Conservation (phyloP, 2,113 vertebrate genomes). For the Hiodon tergisus region DNA sequence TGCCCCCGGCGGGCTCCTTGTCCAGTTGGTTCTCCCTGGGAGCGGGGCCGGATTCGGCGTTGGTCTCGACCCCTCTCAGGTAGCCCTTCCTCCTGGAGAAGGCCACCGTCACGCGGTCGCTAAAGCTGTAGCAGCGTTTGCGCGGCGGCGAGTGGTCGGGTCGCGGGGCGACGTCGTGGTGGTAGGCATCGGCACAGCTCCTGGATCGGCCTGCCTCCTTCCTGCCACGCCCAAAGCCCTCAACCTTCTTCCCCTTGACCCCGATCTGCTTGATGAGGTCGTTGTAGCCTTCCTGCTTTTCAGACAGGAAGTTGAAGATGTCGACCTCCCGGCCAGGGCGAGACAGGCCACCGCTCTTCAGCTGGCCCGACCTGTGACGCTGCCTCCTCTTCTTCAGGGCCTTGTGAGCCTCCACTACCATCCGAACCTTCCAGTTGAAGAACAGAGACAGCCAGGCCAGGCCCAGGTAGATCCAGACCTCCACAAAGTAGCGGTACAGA, state of each 20-base stretch:
- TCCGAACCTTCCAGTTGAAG: constrained; percentile 97
- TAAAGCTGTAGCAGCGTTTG: constrained; percentile 54
- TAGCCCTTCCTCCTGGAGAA: constrained; percentile 48
- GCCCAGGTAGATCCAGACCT: constrained; percentile 95
- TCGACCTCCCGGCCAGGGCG: constrained; percentile 60
- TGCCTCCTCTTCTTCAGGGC: constrained; percentile 86
- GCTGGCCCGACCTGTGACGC: constrained; percentile 63
- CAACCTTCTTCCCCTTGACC: constrained; percentile 38
- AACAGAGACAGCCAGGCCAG: constrained; percentile 95
- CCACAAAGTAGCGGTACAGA: constrained; percentile 82
- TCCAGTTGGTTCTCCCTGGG: constrained; percentile 57
- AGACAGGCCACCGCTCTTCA: constrained; percentile 51
- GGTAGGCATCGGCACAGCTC: constrained; percentile 60
- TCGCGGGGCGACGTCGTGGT: constrained; percentile 43
- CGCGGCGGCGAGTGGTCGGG: constrained; percentile 55
- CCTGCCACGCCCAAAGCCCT: constrained; percentile 50
- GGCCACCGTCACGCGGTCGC: constrained; percentile 64
- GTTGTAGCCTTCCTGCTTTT: constrained; percentile 83
- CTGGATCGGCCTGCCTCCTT: constrained; percentile 62
- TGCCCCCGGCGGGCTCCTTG: constrained; percentile 56
- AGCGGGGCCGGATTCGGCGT: constrained; percentile 29
- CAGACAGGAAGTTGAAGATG: constrained; percentile 86
- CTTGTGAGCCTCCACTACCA: constrained; percentile 94
- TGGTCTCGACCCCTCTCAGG: constrained; percentile 49
- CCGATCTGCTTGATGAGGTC: constrained; percentile 88